These are phyloP conservation scores for Stramonita haemastoma DNA, from an alignment of 2,888 invertebrate genomes.

Conservation along the genomic window DNA sequence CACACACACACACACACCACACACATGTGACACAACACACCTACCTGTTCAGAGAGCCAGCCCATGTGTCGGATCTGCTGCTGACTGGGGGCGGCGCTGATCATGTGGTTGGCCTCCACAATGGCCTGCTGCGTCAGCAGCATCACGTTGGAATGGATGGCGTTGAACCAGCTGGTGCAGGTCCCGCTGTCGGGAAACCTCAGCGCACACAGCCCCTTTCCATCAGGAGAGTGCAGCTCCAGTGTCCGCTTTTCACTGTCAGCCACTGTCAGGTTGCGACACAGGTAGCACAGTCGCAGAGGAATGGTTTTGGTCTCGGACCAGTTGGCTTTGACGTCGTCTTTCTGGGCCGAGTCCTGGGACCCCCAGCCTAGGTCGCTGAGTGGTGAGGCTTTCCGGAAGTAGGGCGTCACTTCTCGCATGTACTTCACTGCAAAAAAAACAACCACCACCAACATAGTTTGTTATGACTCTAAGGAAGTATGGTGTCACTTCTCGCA, in stretches of 20 bases:
- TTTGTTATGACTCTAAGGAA: too few species aligned
- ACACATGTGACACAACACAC: too few species aligned
- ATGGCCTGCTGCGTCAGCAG: conserved; percentile 88
- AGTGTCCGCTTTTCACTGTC: conserved; percentile 88
- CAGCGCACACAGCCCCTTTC: conserved; percentile 92
- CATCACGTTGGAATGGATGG: conserved; percentile 91
- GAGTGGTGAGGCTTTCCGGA: conserved; percentile 97
- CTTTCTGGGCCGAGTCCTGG: conserved; percentile 55
- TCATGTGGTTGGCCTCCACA: conserved; percentile 85
- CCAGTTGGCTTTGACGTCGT: conserved; percentile 76
- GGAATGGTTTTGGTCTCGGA: conserved; percentile 95
- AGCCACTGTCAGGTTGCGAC: conserved; percentile 78
- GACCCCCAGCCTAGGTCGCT: conserved; percentile 95
- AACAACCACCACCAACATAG: too few species aligned
- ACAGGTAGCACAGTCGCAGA: conserved; percentile 92
- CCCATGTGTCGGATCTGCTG: conserved; percentile 89
- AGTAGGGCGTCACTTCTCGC: conserved; percentile 97
- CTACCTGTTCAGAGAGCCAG: conserved; percentile 84
- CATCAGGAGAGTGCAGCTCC: conserved; percentile 93
- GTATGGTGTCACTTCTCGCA: too few species aligned
- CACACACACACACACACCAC: not conserved
- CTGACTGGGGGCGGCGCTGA: conserved; percentile 80
- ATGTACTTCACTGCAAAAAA: conserved; percentile 90
- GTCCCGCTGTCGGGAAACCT: conserved; percentile 80
- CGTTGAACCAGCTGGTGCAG: conserved; percentile 86